phyloP scores from a whole-genome alignment of 2,113 vertebrate species.

The Meriones unguiculatus region DNA sequence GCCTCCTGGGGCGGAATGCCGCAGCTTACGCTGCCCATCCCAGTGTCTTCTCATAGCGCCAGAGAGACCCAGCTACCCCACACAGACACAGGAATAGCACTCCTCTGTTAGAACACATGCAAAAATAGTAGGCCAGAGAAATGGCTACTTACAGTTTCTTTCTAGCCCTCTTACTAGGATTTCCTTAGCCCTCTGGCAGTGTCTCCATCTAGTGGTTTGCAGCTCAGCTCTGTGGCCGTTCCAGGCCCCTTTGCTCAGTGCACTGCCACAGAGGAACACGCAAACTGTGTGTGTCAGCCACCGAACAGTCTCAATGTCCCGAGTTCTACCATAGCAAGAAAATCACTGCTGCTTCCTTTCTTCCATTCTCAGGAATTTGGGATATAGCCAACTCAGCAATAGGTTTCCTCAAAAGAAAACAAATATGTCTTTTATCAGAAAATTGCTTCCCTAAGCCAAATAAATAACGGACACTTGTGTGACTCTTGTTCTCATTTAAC shows the following conservation, averaged over 20 bases:
- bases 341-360: background rate
- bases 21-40: background rate
- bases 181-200: background rate
- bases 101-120: background rate
- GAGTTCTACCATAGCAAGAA: background rate
- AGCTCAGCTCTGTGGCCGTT: background rate
- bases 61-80: background rate
- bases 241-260: background rate
- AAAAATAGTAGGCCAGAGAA: background rate
- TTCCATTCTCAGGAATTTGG: constrained; percentile 44
- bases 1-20: constrained; percentile 7
- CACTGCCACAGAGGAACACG: background rate
- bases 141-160: constrained; percentile 20
- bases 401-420: constrained; percentile 8
- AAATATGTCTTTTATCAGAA: constrained; percentile 9
- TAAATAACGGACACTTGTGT: constrained; percentile 12
- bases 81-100: background rate
- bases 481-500: background rate
- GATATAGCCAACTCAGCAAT: background rate
- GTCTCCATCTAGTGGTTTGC: constrained; percentile 20
- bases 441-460: constrained; percentile 52
- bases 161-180: background rate
- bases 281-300: background rate
- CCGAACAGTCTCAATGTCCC: background rate
- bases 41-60: background rate